A percentile compares a stretch with the other conserved stretches of the same genome.
Conservation (phyloP, 2,113 vertebrate species). For the Lophotis ruficrista region DNA sequence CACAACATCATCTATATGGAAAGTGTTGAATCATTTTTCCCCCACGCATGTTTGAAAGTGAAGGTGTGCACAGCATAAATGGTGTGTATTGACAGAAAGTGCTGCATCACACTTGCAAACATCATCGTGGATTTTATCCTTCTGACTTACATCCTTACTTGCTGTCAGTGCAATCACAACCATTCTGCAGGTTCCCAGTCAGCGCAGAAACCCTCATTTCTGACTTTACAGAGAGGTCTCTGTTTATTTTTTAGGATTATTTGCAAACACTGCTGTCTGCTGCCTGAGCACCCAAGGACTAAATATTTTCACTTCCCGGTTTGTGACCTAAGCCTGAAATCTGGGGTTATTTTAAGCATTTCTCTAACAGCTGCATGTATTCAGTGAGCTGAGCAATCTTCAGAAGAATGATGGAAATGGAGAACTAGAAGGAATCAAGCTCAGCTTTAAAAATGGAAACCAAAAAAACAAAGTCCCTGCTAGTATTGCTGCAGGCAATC, state of each 20-base stretch:
- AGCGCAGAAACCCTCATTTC: background rate
- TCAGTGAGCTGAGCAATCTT: background rate
- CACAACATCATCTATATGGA: background rate
- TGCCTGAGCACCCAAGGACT: background rate
- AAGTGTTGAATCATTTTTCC: background rate
- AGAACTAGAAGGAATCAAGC: conserved; percentile 2
- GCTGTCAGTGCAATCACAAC: background rate
- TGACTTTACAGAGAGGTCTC: background rate
- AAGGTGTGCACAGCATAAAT: background rate
- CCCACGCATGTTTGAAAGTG: accelerated
- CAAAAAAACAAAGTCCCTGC: conserved; percentile 17
- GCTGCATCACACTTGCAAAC: background rate
- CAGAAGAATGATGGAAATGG: background rate
- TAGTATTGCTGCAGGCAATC: conserved; percentile 45
- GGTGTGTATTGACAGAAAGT: background rate
- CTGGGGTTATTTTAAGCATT: background rate
- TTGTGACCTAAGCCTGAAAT: conserved; percentile 1
- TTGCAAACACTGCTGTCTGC: conserved; percentile 4
- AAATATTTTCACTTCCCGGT: background rate
- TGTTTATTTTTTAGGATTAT: background rate
- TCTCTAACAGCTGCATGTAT: background rate
- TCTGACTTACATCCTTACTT: background rate
- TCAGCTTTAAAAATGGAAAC: conserved; percentile 29
- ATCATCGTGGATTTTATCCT: background rate
- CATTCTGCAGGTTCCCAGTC: background rate